Base-by-base conservation (phyloP, 2,113 vertebrate genomes). In the Spermophilus dauricus region DNA sequence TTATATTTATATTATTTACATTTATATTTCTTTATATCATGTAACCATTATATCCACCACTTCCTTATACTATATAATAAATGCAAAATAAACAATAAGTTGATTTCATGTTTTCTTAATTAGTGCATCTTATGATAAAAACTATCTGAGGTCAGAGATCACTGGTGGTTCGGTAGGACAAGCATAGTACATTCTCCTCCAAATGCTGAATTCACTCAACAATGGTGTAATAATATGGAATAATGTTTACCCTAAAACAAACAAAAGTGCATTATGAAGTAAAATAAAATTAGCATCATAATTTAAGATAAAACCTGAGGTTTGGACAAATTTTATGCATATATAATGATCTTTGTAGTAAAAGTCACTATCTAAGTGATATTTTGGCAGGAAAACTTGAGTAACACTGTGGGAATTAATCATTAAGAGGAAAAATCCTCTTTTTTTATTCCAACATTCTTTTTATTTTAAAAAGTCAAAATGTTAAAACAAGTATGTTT, bases 391-490 rank as follows among this genome's bases (percentile, higher is more conserved):
- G n/a, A 48, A 48, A 91, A 17, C 24, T 87, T 77, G 51, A 91
- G 18, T 78, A 95, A 61, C 45, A 72, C 17, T 94, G 2, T 81
- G 69, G 2, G 37, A 1, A 13, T 69, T 90, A 80, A 81, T 89
- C 18, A 88, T 93, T 83, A 73, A n/a, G 14, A 42, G 63, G 32
- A 51, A 94, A 92, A 90, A 18, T 83, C 1, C 11, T 37, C 45
- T 82, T 16, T 92, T 95, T 87, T 78, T 56, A 82, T 16, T 73
- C 7, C n/a, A 94, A 32, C 24, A 82, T 91, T 87, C 37, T 92
- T 82, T 67, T 45, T 82, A 13, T 94, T 84, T 96, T 37, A 92
- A 89, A 89, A 76, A n/a, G 37, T 81, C 34, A 63, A 83, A 78
- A 45, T 80, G 75, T 72, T 81, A 26, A 75, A 61, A 24, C 82